These are phyloP conservation scores for Prionace glauca DNA, from an alignment of 2,797 vertebrate species.

Conservation along the genomic window DNA sequence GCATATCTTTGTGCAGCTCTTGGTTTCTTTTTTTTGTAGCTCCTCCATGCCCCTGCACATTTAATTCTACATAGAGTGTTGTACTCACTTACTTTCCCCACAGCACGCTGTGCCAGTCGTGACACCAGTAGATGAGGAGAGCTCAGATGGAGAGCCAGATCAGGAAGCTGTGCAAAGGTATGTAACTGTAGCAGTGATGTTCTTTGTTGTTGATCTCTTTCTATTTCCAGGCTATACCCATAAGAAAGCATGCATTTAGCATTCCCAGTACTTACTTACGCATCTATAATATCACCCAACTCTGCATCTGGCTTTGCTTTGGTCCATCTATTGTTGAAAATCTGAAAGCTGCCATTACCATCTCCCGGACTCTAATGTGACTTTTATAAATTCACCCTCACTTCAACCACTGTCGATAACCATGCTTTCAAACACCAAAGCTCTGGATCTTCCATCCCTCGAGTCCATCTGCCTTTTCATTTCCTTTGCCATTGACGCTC, in stretches of 20 bases:
- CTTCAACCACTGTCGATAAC: background rate
- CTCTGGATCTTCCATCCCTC: background rate
- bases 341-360: background rate
- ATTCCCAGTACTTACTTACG: background rate
- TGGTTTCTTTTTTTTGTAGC: background rate
- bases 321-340: background rate
- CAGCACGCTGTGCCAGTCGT: constrained; percentile 87
- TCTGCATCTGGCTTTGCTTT: background rate
- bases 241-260: background rate
- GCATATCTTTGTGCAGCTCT: constrained; percentile 1
- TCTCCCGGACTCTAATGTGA: too few species aligned
- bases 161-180: constrained; percentile 98
- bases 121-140: constrained; percentile 96
- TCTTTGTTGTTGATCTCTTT: background rate
- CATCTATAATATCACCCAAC: background rate
- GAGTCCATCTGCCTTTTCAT: background rate
- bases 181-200: constrained; percentile 41
- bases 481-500: background rate
- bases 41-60: background rate
- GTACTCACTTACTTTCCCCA: constrained; percentile 40
- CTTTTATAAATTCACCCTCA: background rate
- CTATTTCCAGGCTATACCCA: background rate
- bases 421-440: background rate
- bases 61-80: background rate
- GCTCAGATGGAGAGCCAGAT: constrained; percentile 92